phyloP scores from a whole-genome alignment of 2,888 invertebrate genomes.

The Notocelia uddmanniana region DNA sequence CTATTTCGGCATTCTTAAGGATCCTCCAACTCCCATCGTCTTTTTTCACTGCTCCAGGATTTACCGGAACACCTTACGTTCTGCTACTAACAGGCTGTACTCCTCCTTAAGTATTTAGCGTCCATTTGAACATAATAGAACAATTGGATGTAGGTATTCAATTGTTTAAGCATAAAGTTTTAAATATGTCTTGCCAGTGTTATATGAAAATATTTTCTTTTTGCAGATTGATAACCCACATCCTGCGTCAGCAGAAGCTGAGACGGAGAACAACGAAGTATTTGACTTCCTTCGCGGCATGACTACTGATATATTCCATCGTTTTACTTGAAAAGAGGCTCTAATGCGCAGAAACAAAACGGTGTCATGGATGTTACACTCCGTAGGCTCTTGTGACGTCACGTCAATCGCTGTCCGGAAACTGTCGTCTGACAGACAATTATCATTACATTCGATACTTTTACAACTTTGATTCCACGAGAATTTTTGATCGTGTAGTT shows the following conservation, averaged over 20 bases:
- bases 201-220: slow-evolving; percentile 47
- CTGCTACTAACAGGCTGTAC: no score
- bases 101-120: no score
- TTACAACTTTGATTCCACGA: background rate
- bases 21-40: no score
- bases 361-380: slow-evolving; percentile 3
- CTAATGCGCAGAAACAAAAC: slow-evolving; percentile 8
- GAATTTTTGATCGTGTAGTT: background rate
- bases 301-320: slow-evolving; percentile 76
- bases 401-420: slow-evolving; percentile 14
- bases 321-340: slow-evolving; percentile 58
- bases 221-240: slow-evolving; percentile 60
- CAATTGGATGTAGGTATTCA: background rate
- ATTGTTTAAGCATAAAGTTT: background rate
- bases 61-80: no score
- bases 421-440: slow-evolving; percentile 11
- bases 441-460: slow-evolving; percentile 1
- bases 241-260: slow-evolving; percentile 54
- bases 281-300: slow-evolving; percentile 76
- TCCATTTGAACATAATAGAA: background rate
- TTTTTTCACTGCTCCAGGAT: no score
- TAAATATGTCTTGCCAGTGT: background rate
- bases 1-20: no score
- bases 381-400: background rate
- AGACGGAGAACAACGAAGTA: slow-evolving; percentile 69